Evolutionary conservation across 2,888 invertebrate species (phyloP).

Genomic region (Mythimna lalbum): DNA sequence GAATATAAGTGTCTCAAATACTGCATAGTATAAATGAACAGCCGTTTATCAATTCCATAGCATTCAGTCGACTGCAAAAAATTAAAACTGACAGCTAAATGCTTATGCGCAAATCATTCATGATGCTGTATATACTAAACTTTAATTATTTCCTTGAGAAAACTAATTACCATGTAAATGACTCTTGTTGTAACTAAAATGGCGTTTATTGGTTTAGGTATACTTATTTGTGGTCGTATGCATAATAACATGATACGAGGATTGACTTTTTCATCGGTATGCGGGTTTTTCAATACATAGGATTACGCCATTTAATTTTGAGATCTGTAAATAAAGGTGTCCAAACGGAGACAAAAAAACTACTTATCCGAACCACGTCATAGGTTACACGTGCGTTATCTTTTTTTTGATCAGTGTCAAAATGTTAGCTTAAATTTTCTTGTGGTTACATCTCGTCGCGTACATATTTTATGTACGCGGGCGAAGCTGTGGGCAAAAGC

Average conservation of each 20-base stretch:
- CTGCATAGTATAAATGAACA: no score
- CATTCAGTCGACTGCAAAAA: background rate
- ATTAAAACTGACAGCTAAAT: conserved; percentile 6
- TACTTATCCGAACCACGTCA: background rate
- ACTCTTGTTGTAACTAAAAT: conserved; percentile 2
- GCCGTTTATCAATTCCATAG: background rate
- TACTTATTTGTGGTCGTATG: background rate
- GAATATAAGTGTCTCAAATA: no score
- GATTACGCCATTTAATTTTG: conserved; percentile 5
- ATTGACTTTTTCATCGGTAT: background rate
- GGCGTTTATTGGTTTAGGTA: background rate
- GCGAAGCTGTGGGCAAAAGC: no score
- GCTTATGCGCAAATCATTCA: background rate
- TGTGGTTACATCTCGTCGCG: no score
- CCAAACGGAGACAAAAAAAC: background rate
- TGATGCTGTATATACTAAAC: background rate
- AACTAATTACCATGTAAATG: background rate
- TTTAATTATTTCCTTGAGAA: conserved; percentile 11
- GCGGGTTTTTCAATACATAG: conserved; percentile 5
- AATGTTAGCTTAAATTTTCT: conserved; percentile 1
- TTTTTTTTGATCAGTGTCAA: background rate
- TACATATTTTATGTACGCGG: no score
- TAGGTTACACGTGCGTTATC: no score
- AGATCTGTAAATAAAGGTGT: background rate
- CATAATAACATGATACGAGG: background rate